These are phyloP conservation scores for Ypsolopha sequella DNA, from an alignment of 2,888 invertebrate species.

Conservation along the genomic window DNA sequence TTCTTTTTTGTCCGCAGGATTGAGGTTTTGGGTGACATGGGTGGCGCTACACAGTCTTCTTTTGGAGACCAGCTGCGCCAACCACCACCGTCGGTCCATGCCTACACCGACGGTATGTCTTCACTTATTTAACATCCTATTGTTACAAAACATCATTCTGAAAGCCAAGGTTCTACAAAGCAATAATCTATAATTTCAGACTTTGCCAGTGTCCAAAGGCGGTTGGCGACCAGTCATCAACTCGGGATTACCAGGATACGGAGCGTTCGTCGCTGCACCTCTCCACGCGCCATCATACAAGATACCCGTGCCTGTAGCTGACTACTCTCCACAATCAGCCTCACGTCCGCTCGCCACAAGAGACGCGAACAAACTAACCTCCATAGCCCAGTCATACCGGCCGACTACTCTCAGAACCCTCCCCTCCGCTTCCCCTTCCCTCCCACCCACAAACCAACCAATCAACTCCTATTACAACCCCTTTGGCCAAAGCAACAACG, in stretches of 20 bases:
- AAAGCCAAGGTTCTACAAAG: no score
- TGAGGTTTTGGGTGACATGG: slow-evolving; percentile 38
- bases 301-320: slow-evolving; percentile 40
- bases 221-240: slow-evolving; percentile 75
- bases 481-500: slow-evolving; percentile 43
- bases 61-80: slow-evolving; percentile 23
- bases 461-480: slow-evolving; percentile 60
- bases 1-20: slow-evolving; percentile 24
- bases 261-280: slow-evolving; percentile 38
- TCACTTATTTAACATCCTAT: background rate
- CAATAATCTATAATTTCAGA: slow-evolving; percentile 31
- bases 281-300: slow-evolving; percentile 49
- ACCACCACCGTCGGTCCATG: slow-evolving; percentile 44
- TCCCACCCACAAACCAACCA: slow-evolving; percentile 46
- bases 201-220: slow-evolving; percentile 63
- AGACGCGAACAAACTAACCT: slow-evolving; percentile 53
- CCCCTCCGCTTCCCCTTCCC: slow-evolving; percentile 26
- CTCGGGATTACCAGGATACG: slow-evolving; percentile 44
- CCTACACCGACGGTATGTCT: slow-evolving; percentile 17
- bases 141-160: no score
- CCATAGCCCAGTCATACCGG: slow-evolving; percentile 59
- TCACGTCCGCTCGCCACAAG: slow-evolving; percentile 46
- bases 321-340: slow-evolving; percentile 42
- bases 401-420: slow-evolving; percentile 51
- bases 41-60: slow-evolving; percentile 32